phyloP scores from a whole-genome alignment of 64 coral and sea anemone species.

The Hydrozoanthus tunicans region DNA sequence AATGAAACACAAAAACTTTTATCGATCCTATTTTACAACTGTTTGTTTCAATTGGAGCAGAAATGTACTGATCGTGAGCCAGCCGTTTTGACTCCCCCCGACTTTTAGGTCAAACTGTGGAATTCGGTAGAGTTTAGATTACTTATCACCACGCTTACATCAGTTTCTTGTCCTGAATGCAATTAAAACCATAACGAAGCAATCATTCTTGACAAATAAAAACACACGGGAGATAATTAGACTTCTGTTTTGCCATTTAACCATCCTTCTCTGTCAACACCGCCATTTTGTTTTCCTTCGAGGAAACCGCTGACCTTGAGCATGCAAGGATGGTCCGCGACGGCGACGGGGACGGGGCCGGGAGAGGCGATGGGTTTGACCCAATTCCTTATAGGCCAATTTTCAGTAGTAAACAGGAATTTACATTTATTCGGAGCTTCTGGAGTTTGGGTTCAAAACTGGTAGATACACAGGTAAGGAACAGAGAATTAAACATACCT shows the following conservation, averaged over 20 bases:
- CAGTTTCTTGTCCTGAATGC: background rate
- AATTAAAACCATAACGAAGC: background rate
- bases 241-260: background rate
- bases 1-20: too few species aligned
- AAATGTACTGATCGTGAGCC: too few species aligned
- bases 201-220: background rate
- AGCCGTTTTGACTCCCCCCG: background rate
- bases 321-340: background rate
- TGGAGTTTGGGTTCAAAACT: too few species aligned
- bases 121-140: background rate
- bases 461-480: too few species aligned
- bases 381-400: too few species aligned
- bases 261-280: background rate
- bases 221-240: background rate
- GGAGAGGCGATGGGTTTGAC: too few species aligned
- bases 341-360: too few species aligned
- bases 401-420: too few species aligned
- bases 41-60: too few species aligned
- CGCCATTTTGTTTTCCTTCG: constrained; percentile 58
- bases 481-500: too few species aligned
- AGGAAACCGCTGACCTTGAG: constrained; percentile 9
- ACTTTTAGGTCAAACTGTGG: background rate
- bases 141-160: background rate
- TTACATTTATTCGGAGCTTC: too few species aligned
- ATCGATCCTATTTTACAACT: too few species aligned